A percentile compares a stretch with the other conserved stretches of the same genome.
phyloP scores from a whole-genome alignment of 1,140 invertebrate genomes.

The Aplysia californica region DNA sequence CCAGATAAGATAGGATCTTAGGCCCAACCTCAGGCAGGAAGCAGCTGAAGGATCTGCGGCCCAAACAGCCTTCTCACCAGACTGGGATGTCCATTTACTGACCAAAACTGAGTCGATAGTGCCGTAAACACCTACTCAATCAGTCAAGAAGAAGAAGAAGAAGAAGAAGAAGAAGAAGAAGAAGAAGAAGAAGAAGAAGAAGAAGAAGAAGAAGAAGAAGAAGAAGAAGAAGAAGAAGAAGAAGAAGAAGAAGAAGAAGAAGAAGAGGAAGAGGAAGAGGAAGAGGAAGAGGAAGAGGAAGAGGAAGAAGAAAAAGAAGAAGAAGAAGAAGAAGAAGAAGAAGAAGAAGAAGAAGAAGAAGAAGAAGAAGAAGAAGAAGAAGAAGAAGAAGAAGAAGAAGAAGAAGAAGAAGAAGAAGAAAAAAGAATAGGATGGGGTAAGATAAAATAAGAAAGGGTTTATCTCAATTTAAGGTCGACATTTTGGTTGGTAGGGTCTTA shows the following conservation, averaged over 20 bases:
- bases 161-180: not conserved
- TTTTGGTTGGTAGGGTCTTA: not conserved
- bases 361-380: not conserved
- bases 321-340: no score
- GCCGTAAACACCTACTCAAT: no score
- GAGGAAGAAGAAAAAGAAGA: no score
- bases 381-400: not conserved
- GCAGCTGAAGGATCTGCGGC: no score
- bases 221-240: no score
- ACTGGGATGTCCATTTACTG: no score
- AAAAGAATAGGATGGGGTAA: no score
- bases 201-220: not conserved
- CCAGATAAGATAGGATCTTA: no score
- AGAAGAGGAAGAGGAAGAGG: no score
- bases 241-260: not conserved
- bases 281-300: not conserved
- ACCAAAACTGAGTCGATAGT: no score
- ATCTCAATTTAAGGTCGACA: not conserved
- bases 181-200: not conserved
- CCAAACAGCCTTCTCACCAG: no score
- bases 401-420: not conserved
- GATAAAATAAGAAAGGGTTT: not conserved
- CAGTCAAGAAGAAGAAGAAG: not conserved
- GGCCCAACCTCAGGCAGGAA: no score
- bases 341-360: not conserved